Evolutionary conservation across 2,888 invertebrate genomes (phyloP).

Genomic region (Eueremaeus valkanovi): DNA sequence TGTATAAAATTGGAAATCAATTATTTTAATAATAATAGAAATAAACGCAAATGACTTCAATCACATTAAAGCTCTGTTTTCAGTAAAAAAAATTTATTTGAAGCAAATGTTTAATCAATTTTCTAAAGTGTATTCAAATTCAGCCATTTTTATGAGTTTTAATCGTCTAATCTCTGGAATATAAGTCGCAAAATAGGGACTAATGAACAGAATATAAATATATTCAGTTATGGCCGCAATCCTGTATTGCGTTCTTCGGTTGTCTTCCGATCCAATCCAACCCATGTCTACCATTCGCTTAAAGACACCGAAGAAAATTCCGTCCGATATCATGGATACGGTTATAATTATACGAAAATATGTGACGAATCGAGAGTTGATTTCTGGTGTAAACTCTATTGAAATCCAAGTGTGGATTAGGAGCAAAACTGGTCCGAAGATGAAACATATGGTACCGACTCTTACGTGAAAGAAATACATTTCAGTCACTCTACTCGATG

Average conservation of each 20-base stretch:
- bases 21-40: too few relatives aligned
- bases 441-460: background rate
- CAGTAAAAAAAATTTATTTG: too few relatives aligned
- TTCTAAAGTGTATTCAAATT: too few relatives aligned
- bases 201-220: background rate
- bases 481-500: background rate
- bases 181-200: background rate
- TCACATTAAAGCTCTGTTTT: too few relatives aligned
- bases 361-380: background rate
- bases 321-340: background rate
- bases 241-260: background rate
- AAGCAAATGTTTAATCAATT: too few relatives aligned
- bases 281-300: background rate
- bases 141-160: background rate
- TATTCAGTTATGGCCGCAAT: background rate
- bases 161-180: background rate
- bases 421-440: background rate
- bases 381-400: background rate
- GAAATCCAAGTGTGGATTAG: constrained; percentile 6
- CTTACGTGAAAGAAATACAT: background rate
- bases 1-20: too few relatives aligned
- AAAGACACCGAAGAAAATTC: background rate
- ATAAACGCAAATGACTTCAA: too few relatives aligned
- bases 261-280: background rate
- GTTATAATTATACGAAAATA: background rate